These are phyloP conservation scores for Virgularia gustaviana DNA, from an alignment of 92 coral and sea anemone species.

Conservation along the genomic window DNA sequence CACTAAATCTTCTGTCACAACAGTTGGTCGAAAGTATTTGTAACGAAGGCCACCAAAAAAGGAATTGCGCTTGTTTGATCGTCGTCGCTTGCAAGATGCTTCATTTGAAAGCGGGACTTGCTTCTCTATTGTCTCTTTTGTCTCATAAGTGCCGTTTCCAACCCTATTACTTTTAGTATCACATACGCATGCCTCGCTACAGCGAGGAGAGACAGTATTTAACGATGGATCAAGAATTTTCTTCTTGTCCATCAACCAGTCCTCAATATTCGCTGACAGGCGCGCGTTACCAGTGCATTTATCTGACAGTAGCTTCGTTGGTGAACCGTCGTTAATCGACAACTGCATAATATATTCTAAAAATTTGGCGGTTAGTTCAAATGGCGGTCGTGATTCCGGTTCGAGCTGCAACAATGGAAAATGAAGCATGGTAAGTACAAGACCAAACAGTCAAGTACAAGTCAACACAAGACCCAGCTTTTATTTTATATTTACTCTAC, in stretches of 20 bases:
- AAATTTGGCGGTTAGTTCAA: conserved; percentile 32
- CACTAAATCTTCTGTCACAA: conserved; percentile 84
- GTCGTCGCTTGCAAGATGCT: conserved; percentile 32
- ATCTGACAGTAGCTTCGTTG: conserved; percentile 5
- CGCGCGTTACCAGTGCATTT: conserved; percentile 8
- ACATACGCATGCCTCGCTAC: conserved; percentile 8
- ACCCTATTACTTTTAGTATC: conserved; percentile 14
- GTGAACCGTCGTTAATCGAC: conserved; percentile 17
- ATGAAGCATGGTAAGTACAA: background rate
- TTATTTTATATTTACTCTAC: no score
- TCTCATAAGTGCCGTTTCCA: background rate
- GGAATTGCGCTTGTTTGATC: conserved; percentile 55
- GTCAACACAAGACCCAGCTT: no score
- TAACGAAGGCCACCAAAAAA: conserved; percentile 74
- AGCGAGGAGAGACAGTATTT: conserved; percentile 3
- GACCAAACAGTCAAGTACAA: no score
- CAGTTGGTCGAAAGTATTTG: conserved; percentile 63
- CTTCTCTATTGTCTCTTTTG: background rate
- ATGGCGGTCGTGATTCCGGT: conserved; percentile 30
- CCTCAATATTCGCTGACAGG: conserved; percentile 35
- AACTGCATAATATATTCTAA: conserved; percentile 23
- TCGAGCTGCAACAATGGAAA: conserved; percentile 6
- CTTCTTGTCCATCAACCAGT: conserved; percentile 28
- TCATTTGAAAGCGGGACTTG: background rate
- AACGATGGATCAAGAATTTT: conserved; percentile 3